Percentiles rank a stretch among this genome's conserved stretches.
These are phyloP conservation scores for Idaea straminata DNA, from an alignment of 2,888 invertebrate genomes.

Conservation along the genomic window DNA sequence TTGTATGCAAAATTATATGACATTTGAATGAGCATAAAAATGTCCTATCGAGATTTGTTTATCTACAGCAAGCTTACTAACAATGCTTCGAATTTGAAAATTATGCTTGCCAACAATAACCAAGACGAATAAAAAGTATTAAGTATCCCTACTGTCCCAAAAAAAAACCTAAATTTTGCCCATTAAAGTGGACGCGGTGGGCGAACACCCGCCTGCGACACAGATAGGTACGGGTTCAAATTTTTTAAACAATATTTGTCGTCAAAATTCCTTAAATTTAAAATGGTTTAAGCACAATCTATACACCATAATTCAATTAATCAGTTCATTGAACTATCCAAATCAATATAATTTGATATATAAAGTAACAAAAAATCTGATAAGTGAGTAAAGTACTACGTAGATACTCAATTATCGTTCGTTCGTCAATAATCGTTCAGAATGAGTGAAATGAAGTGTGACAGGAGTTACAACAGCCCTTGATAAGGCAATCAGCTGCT, in stretches of 20 bases:
- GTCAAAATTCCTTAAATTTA: too few species aligned
- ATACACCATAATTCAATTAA: neutral
- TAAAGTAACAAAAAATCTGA: conserved; percentile 28
- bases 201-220: too few species aligned
- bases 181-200: neutral
- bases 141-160: neutral
- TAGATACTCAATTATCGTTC: conserved; percentile 48
- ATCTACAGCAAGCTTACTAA: conserved; percentile 39
- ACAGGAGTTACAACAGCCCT: conserved; percentile 60
- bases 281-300: neutral
- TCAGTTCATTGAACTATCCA: neutral
- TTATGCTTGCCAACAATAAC: conserved; percentile 10
- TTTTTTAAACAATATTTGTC: too few species aligned
- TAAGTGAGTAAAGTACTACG: conserved; percentile 4
- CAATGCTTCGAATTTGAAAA: conserved; percentile 43
- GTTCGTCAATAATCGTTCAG: conserved; percentile 46
- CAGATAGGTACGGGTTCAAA: too few species aligned
- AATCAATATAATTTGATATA: neutral
- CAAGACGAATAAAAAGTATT: neutral
- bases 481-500: conserved; percentile 58
- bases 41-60: conserved; percentile 65
- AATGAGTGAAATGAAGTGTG: conserved; percentile 69
- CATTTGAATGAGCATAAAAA: conserved; percentile 77
- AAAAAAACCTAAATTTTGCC: neutral
- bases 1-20: conserved; percentile 81